Evolutionary conservation across 2,113 vertebrate species (phyloP), one percentile per base, ranked within the genome.

Genomic region (Embiotoca jacksoni): DNA sequence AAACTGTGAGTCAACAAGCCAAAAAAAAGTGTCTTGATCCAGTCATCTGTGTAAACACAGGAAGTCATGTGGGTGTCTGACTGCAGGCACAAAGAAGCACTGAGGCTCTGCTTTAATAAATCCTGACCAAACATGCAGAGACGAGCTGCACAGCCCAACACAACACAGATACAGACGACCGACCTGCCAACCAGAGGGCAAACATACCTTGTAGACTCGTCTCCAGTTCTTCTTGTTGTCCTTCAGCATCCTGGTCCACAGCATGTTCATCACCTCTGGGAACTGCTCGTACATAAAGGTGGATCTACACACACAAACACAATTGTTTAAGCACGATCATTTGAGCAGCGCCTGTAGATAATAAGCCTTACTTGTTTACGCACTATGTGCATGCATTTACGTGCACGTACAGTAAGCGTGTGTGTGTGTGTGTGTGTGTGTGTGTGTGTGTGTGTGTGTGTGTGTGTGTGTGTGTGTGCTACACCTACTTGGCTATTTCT

Each of bases 161-260:
- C 50, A 71, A 41, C 13, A 65, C 31, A 14, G 2, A 5, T 1
- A 47, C 46, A 62, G 3, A 3, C 1, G 23, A 72, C 13, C 15
- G 65, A 68, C 32, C 64, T 9, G 13, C 31, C 6, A 52, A 62
- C 33, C n/a, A 46, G 32, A 50, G 52, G 4, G 39, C 14, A n/a
- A 60, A 23, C n/a, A 0, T 59, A 99, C 98, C 97, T 99, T 99
- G 91, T 99, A 99, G 86, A 99, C 98, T 93, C 97, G 95, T 87
- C 98, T 96, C 98, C 98, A 99, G 85, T 99, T 99, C 94, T 99
- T 99, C 94, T 99, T 99, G 92, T 99, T 99, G 89, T 99, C 98
- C 91, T 99, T 99, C 89, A 99, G 94, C 98, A 99, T 99, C 90
- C 98, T 94, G 80, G 95, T 96, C 98, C 98, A 99, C 85, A 99